These are phyloP conservation scores for Ephydatia muelleri DNA, from an alignment of 37 sponge, comb jelly and placozoan species.

Conservation along the genomic window DNA sequence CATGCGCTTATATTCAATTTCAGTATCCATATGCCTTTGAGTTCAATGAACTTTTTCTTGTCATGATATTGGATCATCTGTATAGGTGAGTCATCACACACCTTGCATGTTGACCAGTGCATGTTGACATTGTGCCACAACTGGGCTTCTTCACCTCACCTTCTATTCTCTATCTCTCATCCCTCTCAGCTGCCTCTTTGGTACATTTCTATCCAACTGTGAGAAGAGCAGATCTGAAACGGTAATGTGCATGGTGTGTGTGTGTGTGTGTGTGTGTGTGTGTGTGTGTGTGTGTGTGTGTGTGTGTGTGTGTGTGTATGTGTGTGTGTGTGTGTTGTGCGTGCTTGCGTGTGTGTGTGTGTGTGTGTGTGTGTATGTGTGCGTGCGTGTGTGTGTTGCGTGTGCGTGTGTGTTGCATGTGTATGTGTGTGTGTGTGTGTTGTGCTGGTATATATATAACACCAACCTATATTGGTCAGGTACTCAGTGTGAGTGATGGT, in stretches of 20 bases:
- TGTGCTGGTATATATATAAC: background rate
- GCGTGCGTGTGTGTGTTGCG: no score
- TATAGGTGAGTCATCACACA: slow-evolving; percentile 72
- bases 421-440: no score
- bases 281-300: no score
- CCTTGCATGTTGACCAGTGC: background rate
- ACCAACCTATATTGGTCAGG: background rate
- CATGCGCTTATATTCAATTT: slow-evolving; percentile 26
- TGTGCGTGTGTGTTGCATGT: no score
- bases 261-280: background rate
- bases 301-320: background rate
- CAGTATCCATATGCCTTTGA: slow-evolving; percentile 96
- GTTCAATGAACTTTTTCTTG: slow-evolving; percentile 95
- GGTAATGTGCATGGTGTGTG: no score
- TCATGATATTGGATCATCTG: slow-evolving; percentile 90
- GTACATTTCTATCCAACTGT: slow-evolving; percentile 93
- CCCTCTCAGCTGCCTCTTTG: slow-evolving; percentile 86
- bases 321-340: no score
- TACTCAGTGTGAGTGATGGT: background rate
- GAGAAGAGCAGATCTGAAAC: slow-evolving; percentile 75
- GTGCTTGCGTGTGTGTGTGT: no score
- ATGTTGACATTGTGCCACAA: background rate
- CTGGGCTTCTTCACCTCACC: background rate
- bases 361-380: slow-evolving; percentile 4
- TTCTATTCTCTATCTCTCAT: background rate